phyloP scores from a whole-genome alignment of 1,140 invertebrate species.

The Papilio helenus region DNA sequence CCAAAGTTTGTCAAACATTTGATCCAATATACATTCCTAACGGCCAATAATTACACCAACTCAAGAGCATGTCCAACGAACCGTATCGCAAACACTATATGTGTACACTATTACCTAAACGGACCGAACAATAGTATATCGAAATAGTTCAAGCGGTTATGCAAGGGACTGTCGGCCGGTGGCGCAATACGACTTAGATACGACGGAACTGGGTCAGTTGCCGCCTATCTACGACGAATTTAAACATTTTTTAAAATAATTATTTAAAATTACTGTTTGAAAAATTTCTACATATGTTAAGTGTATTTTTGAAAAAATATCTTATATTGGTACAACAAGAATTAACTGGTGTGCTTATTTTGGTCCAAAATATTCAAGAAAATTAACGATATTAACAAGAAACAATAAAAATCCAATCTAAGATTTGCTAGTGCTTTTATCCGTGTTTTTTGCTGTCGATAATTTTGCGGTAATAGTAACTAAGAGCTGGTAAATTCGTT shows the following conservation, averaged over 20 bases:
- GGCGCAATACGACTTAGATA: constrained; percentile 70
- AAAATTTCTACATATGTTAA: no score
- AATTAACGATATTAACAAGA: no score
- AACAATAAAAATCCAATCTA: no score
- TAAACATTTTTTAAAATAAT: not conserved
- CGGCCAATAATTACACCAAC: constrained; percentile 26
- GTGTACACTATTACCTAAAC: constrained; percentile 64
- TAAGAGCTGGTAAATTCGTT: no score
- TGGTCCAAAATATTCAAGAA: no score
- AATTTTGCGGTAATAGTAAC: no score
- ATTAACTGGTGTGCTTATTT: no score
- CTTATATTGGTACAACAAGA: no score
- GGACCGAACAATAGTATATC: constrained; percentile 70
- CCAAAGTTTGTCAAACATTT: constrained; percentile 3
- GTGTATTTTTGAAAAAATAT: no score
- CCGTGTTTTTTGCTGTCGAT: no score
- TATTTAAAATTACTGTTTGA: no score
- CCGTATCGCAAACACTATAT: constrained; percentile 41
- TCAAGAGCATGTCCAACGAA: constrained; percentile 34
- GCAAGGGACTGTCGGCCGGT: constrained; percentile 59
- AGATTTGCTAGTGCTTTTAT: no score
- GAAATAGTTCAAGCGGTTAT: constrained; percentile 72
- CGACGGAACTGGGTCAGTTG: constrained; percentile 65
- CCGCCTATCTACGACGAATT: constrained; percentile 55
- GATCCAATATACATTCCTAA: constrained; percentile 20